Percentiles rank a stretch among this genome's conserved stretches.
These are phyloP conservation scores for Cataglyphis albicans DNA, from an alignment of 2,888 invertebrate genomes.

Conservation along the genomic window DNA sequence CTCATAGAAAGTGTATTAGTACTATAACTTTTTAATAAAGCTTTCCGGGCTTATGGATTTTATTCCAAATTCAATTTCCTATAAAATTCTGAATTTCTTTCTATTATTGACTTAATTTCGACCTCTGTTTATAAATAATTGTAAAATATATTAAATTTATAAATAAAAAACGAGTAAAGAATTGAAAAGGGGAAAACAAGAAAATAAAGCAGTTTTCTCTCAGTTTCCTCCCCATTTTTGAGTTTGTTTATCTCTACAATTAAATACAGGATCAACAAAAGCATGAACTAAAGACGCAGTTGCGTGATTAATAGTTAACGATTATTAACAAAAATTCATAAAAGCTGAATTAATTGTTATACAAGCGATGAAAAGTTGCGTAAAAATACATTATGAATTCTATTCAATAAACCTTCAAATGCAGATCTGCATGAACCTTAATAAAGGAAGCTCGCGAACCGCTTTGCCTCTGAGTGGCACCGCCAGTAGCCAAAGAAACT, in stretches of 20 bases:
- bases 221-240: background rate
- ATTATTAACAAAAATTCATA: background rate
- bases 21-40: too few species aligned
- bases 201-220: background rate
- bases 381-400: background rate
- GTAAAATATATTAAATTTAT: background rate
- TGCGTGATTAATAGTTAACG: too few species aligned
- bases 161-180: background rate
- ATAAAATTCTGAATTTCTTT: too few species aligned
- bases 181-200: background rate
- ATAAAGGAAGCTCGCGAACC: background rate
- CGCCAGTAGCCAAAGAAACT: conserved; percentile 31
- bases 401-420: background rate
- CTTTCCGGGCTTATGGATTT: too few species aligned
- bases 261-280: background rate
- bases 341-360: background rate
- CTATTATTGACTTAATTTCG: too few species aligned
- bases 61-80: too few species aligned
- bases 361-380: background rate
- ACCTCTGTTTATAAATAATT: background rate
- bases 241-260: background rate
- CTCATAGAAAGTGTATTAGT: too few species aligned
- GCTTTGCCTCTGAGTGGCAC: background rate
- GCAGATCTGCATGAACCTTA: background rate
- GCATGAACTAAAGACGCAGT: background rate